Evolutionary conservation across 2,797 vertebrate species (phyloP), one percentile per base, ranked within the genome.

Genomic region (Rachycentron canadum): DNA sequence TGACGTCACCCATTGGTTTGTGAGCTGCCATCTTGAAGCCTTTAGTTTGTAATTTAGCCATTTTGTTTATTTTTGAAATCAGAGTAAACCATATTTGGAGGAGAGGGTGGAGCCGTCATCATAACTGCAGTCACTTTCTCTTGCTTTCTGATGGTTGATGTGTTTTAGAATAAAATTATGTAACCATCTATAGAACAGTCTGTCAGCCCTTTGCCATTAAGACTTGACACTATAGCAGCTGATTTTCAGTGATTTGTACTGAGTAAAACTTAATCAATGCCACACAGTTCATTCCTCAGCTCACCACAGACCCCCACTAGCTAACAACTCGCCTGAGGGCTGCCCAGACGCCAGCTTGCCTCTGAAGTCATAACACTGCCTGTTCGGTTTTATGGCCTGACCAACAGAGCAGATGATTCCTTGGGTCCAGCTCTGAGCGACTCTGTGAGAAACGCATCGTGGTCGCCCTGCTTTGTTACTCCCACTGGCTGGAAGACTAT

Each of bases 401-500:
- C 49, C 52, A 32, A 69, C 36, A 1, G 76, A 88, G 82, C 83
- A 79, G 73, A 83, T 72, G 68, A 90, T 81, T 84, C 78, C 76
- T 73, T n/a, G 2, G 50, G 74, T 63, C 69, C 64, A 16, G 56
- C 21, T 0, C 43, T 2, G n/a, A 65, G 28, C 0, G 56, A 68
- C 66, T 25, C 74, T 77, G 69, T 79, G 85, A 84, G 83, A 88
- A 86, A 69, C 2, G 36, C 50, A 38, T 63, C 68, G 80, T 41
- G 69, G 79, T 78, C 78, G 12, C 47, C 58, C 64, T 30, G 61
- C 79, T 86, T 83, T 88, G 85, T 86, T 81, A 72, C 73, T 83
- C 81, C 84, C 83, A 67, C 75, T 21, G 69, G 82, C 72, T 87
- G 74, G 79, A 89, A 62, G 72, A 40, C 79, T 60, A 89, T 90